Percentiles rank a stretch among this genome's conserved stretches.
phyloP scores from a whole-genome alignment of 2,797 vertebrate species.

The Tragopan temminckii region DNA sequence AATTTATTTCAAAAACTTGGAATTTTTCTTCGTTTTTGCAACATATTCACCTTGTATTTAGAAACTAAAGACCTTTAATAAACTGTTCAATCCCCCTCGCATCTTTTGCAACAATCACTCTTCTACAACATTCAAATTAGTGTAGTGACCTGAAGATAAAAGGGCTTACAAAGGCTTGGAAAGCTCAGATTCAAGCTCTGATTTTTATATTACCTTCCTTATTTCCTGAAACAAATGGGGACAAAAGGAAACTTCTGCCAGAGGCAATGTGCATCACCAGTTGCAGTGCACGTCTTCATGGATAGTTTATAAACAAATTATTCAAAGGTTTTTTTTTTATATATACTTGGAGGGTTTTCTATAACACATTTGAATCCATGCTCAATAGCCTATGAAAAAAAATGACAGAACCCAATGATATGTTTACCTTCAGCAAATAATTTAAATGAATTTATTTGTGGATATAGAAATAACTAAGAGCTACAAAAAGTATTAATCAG shows the following conservation, averaged over 20 bases:
- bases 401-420: background rate
- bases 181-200: background rate
- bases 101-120: background rate
- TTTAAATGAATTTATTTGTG: background rate
- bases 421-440: background rate
- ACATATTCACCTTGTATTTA: background rate
- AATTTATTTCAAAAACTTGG: background rate
- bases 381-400: background rate
- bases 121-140: background rate
- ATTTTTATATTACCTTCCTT: slow-evolving; percentile 49
- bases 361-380: background rate
- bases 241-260: slow-evolving; percentile 25
- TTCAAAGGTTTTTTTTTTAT: background rate
- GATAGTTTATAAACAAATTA: slow-evolving; percentile 31
- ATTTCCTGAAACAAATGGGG: slow-evolving; percentile 70
- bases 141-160: background rate
- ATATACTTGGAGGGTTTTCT: background rate
- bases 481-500: background rate
- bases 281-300: background rate
- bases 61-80: background rate
- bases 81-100: background rate
- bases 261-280: slow-evolving; percentile 12
- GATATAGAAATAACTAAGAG: background rate
- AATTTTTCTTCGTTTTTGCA: background rate
- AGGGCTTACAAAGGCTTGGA: background rate